Evolutionary conservation across 2,888 invertebrate genomes (phyloP), one percentile per base, ranked within the genome.

Genomic region (Congeria kusceri): DNA sequence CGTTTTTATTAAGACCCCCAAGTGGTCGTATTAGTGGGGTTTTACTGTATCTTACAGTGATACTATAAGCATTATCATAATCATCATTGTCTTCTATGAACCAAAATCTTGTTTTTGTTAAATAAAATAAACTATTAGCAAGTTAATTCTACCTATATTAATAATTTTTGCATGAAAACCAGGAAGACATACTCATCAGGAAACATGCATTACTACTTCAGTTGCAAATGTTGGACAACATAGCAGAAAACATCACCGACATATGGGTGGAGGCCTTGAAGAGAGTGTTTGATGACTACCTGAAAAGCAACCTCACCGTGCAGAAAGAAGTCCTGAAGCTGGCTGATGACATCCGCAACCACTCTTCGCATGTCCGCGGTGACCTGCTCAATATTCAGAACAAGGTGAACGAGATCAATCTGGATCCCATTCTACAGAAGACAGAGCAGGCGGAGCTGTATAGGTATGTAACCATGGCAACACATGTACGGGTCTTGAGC

Each of bases 381-480:
- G 86, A 87, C 59, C 80, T 88, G 7, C 56, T 68, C 2, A 58
- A 62, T 9, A 85, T 89, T 29, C 73, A 74, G 23, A 56, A 61
- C 7, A 64, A 80, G 39, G 83, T 87, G 13, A 79, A 76, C 5
- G 77, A 80, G 62, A 61, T 84, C 7, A 71, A 75, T 20, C 69
- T 88, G 5, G 78, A 84, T 23, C 61, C 76, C 23, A 57, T 86
- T 9, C 64, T 84, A 7, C 61, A 81, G n/a, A 32, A 68, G 2
- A 82, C 85, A 2, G 67, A 73, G 9, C 49, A 72, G 28, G 68
- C 77, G n/a, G 89, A 89, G 65, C 84, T 86, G 53, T 83, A 86
- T 67, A 88, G 89, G 89, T 89, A 73, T 11, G 39, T 39, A 39
- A 5, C 39, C 39, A 39, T 39, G 39, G 39, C 9, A 39, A 39